These are phyloP conservation scores for Euthynnus affinis DNA, from an alignment of 2,797 vertebrate species.

Conservation along the genomic window DNA sequence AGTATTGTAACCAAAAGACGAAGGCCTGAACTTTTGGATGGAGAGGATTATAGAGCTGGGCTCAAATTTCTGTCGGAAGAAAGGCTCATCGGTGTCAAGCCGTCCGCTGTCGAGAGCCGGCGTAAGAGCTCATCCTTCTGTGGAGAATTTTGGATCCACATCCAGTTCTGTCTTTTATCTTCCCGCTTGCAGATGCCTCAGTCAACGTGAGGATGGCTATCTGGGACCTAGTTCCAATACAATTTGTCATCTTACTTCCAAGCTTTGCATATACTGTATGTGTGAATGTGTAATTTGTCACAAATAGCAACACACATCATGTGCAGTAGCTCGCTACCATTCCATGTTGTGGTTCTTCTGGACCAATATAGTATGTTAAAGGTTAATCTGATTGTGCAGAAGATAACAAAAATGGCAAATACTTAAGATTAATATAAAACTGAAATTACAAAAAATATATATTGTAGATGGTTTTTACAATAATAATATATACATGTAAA, in stretches of 20 bases:
- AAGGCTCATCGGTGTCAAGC: slow-evolving; percentile 72
- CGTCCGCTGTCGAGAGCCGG: slow-evolving; percentile 58
- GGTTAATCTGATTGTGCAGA: not conserved
- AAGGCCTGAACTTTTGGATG: slow-evolving; percentile 68
- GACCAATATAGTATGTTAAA: not conserved
- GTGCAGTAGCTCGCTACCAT: not conserved
- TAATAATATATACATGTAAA: too few relatives aligned
- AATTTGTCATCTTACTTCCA: slow-evolving; percentile 50
- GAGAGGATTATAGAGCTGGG: slow-evolving; percentile 73
- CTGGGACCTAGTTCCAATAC: slow-evolving; percentile 56
- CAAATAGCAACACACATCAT: slow-evolving; percentile 1
- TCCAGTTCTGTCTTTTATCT: slow-evolving; percentile 78
- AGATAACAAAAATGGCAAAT: not conserved
- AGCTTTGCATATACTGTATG: slow-evolving; percentile 45
- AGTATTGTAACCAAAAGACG: slow-evolving; percentile 48
- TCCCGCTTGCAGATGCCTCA: slow-evolving; percentile 74
- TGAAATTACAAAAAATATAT: not conserved
- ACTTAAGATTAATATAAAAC: not conserved
- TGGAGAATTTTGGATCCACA: slow-evolving; percentile 72
- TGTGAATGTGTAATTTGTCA: slow-evolving; percentile 38
- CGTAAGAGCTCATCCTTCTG: slow-evolving; percentile 76
- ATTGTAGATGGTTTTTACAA: too few relatives aligned
- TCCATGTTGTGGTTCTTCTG: not conserved
- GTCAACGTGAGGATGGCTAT: slow-evolving; percentile 71
- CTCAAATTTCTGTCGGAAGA: slow-evolving; percentile 67